Evolutionary conservation across 2,888 invertebrate genomes (phyloP), one percentile per base, ranked within the genome.

Genomic region (Acronicta aceris): DNA sequence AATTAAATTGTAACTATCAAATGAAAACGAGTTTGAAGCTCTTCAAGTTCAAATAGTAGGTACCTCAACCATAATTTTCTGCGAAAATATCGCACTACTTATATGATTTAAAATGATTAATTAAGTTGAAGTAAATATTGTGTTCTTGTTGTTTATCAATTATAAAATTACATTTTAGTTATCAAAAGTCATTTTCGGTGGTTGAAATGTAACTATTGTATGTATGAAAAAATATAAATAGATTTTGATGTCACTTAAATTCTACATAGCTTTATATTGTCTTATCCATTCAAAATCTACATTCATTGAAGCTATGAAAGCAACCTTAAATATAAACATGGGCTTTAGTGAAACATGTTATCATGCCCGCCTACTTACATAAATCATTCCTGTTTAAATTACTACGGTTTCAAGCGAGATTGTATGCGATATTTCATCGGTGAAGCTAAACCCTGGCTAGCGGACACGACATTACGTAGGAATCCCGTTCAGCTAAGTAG

Each of bases 311-410:
- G 43, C 59, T 59, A 38, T 50, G 15, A 65, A 36, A 52, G n/a
- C 15, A 38, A 36, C 41, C 45, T 45, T 33, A 65, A 67, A 66
- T 53, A 66, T 57, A 72, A 68, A 72, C 65, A 71, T 49, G 47
- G 65, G 59, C 42, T 59, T 67, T 53, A 70, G 65, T 70, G 65
- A 49, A 75, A 65, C 60, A 64, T 65, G 59, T 64, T 76, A 71
- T 71, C 67, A 60, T 56, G 16, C 6, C 65, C 57, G 62, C 72
- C 67, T 69, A 59, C 71, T 73, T 76, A 71, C 71, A 76, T 76
- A 76, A 76, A 76, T 76, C 76, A 76, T 73, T 64, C 43, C 53
- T 63, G 74, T 73, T 68, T 76, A 74, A 73, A 74, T 74, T 66
- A 74, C 66, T 71, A 57, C 45, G 61, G 63, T 62, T 67, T 51